These are phyloP conservation scores for Sphaeramia orbicularis DNA, from an alignment of 2,797 vertebrate species.

Conservation along the genomic window DNA sequence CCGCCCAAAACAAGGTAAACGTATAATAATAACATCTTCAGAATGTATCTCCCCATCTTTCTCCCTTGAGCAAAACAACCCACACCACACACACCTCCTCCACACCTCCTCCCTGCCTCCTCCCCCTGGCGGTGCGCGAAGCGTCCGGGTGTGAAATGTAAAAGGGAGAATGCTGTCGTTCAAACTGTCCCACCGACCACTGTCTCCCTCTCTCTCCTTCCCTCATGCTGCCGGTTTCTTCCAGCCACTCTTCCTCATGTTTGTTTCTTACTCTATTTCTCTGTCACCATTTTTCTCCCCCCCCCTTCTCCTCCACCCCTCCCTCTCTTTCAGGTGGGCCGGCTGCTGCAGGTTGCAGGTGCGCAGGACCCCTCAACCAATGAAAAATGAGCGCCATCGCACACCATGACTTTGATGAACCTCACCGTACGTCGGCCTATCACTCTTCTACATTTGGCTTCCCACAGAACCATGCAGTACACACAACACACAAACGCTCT, in stretches of 20 bases:
- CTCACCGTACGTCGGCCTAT: slow-evolving; percentile 89
- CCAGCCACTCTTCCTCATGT: slow-evolving; percentile 51
- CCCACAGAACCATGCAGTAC: slow-evolving; percentile 78
- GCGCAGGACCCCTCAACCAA: slow-evolving; percentile 91
- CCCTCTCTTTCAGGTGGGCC: slow-evolving; percentile 92
- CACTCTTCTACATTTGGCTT: slow-evolving; percentile 99
- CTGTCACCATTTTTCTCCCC: slow-evolving; percentile 36
- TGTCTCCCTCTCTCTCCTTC: slow-evolving; percentile 45
- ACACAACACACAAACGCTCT: slow-evolving; percentile 79
- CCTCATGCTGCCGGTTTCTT: slow-evolving; percentile 39
- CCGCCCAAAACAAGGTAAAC: slow-evolving; percentile 78
- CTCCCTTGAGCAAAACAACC: slow-evolving; percentile 82
- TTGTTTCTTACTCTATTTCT: slow-evolving; percentile 51
- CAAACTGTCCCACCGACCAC: slow-evolving; percentile 87
- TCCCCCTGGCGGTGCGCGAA: slow-evolving; percentile 74
- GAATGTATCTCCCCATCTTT: slow-evolving; percentile 79
- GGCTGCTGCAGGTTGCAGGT: slow-evolving; percentile 93
- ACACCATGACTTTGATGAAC: slow-evolving; percentile 98
- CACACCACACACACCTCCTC: slow-evolving; percentile 51
- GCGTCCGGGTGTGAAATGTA: slow-evolving; percentile 98
- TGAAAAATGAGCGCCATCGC: slow-evolving; percentile 97
- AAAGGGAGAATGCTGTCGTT: slow-evolving; percentile 95
- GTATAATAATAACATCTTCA: slow-evolving; percentile 82
- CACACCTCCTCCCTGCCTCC: slow-evolving; percentile 47
- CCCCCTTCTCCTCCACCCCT: neutral